These are phyloP conservation scores for Lumbricus terrestris DNA, from an alignment of 2,888 invertebrate species.

Conservation along the genomic window DNA sequence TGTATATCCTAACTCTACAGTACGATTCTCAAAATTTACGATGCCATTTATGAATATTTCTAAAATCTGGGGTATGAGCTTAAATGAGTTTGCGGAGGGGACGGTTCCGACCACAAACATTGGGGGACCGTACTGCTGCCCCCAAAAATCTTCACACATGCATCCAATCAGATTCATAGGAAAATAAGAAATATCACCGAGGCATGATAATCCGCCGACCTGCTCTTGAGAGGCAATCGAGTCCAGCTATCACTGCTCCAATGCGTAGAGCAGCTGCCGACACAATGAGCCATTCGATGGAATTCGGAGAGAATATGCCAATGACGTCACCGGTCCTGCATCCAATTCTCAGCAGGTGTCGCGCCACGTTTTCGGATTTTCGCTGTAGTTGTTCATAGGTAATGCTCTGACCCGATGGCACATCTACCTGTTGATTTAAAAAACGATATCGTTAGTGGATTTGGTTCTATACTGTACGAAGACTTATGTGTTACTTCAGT, in stretches of 20 bases:
- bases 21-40: too few relatives aligned
- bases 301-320: conserved; percentile 15
- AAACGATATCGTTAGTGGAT: background rate
- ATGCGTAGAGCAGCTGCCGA: background rate
- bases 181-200: background rate
- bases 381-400: background rate
- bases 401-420: background rate
- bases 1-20: too few relatives aligned
- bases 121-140: too few relatives aligned
- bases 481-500: too few relatives aligned
- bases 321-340: background rate
- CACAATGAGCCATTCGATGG: background rate
- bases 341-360: background rate
- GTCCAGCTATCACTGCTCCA: background rate
- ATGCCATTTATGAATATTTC: too few relatives aligned
- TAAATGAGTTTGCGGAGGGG: too few relatives aligned
- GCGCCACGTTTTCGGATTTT: background rate
- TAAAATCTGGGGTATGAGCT: too few relatives aligned
- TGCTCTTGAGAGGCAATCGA: background rate
- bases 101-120: too few relatives aligned
- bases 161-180: too few relatives aligned
- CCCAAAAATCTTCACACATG: too few relatives aligned
- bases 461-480: background rate
- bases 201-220: background rate
- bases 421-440: background rate